Evolutionary conservation across 1,140 invertebrate species (phyloP).

Genomic region (Pissodes strobi): DNA sequence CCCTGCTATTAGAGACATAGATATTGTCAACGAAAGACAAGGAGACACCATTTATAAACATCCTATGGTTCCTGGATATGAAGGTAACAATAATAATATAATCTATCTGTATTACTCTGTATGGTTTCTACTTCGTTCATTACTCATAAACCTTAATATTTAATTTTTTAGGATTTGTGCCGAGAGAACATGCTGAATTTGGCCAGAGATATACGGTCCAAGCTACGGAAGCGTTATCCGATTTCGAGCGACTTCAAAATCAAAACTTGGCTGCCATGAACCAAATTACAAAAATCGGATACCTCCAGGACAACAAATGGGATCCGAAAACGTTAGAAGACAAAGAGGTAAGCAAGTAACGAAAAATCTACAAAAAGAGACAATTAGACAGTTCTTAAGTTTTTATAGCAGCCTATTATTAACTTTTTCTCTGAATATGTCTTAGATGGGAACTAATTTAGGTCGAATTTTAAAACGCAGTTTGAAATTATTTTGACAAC

Average conservation of each 20-base stretch:
- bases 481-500: no score
- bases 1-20: slow-evolving; percentile 65
- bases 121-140: neutral
- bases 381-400: neutral
- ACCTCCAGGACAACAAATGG: slow-evolving; percentile 62
- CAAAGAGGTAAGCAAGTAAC: slow-evolving; percentile 63
- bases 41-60: slow-evolving; percentile 69
- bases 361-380: neutral
- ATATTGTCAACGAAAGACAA: slow-evolving; percentile 65
- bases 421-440: no score
- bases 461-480: no score
- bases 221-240: slow-evolving; percentile 69
- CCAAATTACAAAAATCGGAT: slow-evolving; percentile 60
- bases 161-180: slow-evolving; percentile 63
- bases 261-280: slow-evolving; percentile 60
- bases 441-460: no score
- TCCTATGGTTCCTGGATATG: slow-evolving; percentile 71
- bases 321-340: slow-evolving; percentile 64
- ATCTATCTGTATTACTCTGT: neutral
- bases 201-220: slow-evolving; percentile 69
- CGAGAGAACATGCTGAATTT: slow-evolving; percentile 62
- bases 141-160: neutral
- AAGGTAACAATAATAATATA: slow-evolving; percentile 57
- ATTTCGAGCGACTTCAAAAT: slow-evolving; percentile 67
- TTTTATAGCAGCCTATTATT: neutral